Percentiles rank a stretch among this genome's conserved stretches.
Evolutionary conservation across 2,888 invertebrate genomes (phyloP).

Genomic region (Emmelina monodactyla): DNA sequence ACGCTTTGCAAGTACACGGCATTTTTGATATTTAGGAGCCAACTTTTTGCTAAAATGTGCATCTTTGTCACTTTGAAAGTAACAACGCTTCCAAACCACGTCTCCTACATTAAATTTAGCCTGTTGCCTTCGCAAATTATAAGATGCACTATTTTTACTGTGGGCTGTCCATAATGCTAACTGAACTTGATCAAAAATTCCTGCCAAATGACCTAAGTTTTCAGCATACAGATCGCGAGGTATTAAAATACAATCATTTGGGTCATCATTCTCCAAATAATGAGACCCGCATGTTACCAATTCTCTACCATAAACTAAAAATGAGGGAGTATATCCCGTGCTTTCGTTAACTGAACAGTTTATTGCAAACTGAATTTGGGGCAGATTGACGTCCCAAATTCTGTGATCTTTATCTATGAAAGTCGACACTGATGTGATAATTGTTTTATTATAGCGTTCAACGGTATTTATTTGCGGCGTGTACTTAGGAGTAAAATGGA

Average conservation of each 20-base stretch:
- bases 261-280: constrained; percentile 4
- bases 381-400: constrained; percentile 16
- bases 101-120: constrained; percentile 16
- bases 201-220: constrained; percentile 4
- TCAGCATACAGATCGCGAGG: constrained; percentile 10
- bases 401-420: constrained; percentile 17
- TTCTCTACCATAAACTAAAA: constrained; percentile 9
- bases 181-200: constrained; percentile 6
- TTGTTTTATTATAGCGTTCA: constrained; percentile 12
- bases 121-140: constrained; percentile 12
- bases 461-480: constrained; percentile 1
- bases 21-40: constrained; percentile 16
- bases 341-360: constrained; percentile 18
- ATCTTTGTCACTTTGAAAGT: constrained; percentile 15
- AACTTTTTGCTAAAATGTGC: constrained; percentile 16
- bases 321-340: constrained; percentile 11
- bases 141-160: constrained; percentile 3
- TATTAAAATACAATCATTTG: constrained; percentile 1
- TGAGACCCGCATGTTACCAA: constrained; percentile 9
- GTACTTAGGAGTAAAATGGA: constrained; percentile 5
- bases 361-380: constrained; percentile 16
- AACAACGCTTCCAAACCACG: constrained; percentile 13
- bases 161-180: constrained; percentile 2
- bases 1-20: not conserved
- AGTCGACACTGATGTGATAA: constrained; percentile 14